phyloP scores from a whole-genome alignment of 2,113 vertebrate species.

The Opisthocomus hoazin region DNA sequence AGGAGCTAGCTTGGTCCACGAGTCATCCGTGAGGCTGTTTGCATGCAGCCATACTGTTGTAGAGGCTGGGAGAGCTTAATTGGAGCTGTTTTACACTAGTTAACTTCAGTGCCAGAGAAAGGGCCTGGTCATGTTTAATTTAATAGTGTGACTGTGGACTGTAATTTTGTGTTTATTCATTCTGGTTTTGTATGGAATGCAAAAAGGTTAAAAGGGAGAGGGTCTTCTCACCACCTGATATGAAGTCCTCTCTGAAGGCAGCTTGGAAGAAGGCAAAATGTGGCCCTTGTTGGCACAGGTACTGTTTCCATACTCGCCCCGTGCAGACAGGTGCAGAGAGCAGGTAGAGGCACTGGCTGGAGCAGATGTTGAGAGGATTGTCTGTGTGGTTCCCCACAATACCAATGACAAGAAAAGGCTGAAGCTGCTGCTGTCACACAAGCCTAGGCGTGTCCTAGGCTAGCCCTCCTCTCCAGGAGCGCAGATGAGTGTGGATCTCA shows the following conservation, averaged over 20 bases:
- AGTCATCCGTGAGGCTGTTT: neutral
- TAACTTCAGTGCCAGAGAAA: neutral
- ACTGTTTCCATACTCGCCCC: neutral
- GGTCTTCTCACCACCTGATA: neutral
- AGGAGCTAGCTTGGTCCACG: neutral
- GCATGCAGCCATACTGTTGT: neutral
- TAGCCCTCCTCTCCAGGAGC: accelerated
- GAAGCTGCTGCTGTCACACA: neutral
- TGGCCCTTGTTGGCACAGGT: neutral
- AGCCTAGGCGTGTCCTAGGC: accelerated
- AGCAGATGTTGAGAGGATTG: neutral
- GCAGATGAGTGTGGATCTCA: neutral
- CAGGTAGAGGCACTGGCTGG: neutral
- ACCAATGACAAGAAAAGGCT: neutral
- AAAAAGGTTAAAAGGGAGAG: neutral
- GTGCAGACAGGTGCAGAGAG: neutral
- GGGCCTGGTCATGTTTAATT: neutral
- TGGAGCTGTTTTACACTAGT: neutral
- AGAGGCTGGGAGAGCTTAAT: neutral
- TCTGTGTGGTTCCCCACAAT: neutral
- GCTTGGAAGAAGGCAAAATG: neutral
- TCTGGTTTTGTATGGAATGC: neutral
- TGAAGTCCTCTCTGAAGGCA: neutral
- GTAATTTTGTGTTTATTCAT: neutral
- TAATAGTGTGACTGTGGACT: neutral